phyloP scores from a whole-genome alignment of 2,888 invertebrate species.

The Microctonus aethiopoides region DNA sequence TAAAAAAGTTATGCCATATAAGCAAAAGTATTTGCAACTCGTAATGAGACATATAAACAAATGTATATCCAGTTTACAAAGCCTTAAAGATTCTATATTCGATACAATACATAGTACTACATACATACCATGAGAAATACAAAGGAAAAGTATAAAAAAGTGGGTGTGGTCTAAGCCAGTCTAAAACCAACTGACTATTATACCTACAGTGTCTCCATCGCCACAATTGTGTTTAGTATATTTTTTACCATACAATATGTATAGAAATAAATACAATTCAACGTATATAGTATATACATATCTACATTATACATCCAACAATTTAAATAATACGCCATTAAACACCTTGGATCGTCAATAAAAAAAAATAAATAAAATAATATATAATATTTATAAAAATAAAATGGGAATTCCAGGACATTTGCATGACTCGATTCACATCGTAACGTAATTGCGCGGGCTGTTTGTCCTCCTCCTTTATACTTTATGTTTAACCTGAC shows the following conservation, averaged over 20 bases:
- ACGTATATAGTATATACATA: too few relatives aligned
- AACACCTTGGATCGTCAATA: not conserved
- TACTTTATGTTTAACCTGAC: not conserved
- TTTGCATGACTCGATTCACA: slow-evolving; percentile 21
- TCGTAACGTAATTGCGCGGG: slow-evolving; percentile 23
- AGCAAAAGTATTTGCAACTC: not conserved
- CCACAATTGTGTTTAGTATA: not conserved
- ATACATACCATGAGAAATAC: not conserved
- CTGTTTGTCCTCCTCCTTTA: slow-evolving; percentile 5
- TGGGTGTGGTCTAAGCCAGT: slow-evolving; percentile 5
- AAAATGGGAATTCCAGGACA: slow-evolving; percentile 5
- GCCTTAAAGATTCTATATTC: not conserved
- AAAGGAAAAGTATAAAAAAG: slow-evolving; percentile 10
- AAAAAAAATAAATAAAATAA: not conserved
- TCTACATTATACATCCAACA: too few relatives aligned
- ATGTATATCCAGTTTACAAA: not conserved
- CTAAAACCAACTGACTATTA: not conserved
- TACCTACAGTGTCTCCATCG: not conserved
- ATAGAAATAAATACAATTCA: too few relatives aligned
- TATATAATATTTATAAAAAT: not conserved
- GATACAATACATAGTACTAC: too few relatives aligned
- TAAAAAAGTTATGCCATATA: not conserved
- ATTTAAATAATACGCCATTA: not conserved
- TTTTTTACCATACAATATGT: not conserved
- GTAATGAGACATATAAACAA: not conserved